Percentiles rank a stretch among this genome's conserved stretches.
Evolutionary conservation across 2,888 invertebrate species (phyloP).

Genomic region (Tipula unca): DNA sequence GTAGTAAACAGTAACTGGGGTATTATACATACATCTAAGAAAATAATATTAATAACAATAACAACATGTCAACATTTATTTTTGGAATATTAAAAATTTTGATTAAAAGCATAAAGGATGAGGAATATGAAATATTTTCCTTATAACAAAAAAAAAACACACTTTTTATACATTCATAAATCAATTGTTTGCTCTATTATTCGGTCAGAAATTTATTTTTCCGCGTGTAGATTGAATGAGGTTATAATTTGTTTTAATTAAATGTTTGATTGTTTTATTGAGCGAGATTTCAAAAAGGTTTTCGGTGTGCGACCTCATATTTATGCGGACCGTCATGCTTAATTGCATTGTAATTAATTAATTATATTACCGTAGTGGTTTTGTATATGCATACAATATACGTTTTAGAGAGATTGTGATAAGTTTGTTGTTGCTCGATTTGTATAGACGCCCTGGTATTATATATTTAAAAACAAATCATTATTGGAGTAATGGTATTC

Average conservation of each 20-base stretch:
- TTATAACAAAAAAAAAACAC: not conserved
- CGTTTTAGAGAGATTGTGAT: not conserved
- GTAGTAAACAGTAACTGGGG: not conserved
- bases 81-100: not conserved
- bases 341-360: not conserved
- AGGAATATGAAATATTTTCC: not conserved
- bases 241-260: not conserved
- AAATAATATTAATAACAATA: not conserved
- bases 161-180: not conserved
- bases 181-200: not conserved
- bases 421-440: not conserved
- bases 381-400: not conserved
- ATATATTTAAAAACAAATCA: not conserved
- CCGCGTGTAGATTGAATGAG: not conserved
- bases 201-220: not conserved
- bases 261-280: conserved; percentile 14
- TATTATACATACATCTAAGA: not conserved
- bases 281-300: not conserved
- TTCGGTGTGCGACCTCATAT: not conserved
- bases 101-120: not conserved
- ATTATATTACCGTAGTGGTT: not conserved
- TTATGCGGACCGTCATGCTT: not conserved
- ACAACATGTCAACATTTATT: not conserved
- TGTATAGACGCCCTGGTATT: not conserved
- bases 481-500: not conserved